Percentiles rank a stretch among this genome's conserved stretches.
phyloP scores from a whole-genome alignment of 2,797 vertebrate genomes.

The Agapornis canus region DNA sequence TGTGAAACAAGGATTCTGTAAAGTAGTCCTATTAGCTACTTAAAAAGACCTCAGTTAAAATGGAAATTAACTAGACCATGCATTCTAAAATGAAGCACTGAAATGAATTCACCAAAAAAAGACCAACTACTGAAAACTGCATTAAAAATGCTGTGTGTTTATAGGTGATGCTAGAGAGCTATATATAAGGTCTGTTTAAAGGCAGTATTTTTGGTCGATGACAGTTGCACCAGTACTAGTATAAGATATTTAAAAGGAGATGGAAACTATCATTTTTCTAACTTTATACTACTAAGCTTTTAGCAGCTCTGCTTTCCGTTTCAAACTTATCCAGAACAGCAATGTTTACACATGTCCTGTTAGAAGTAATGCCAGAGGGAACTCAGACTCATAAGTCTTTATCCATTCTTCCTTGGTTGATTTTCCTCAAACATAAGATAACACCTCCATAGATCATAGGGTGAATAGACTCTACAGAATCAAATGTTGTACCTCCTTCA shows the following conservation, averaged over 20 bases:
- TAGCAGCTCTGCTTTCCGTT: conserved; percentile 13
- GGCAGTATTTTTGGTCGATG: not conserved
- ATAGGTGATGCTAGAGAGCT: not conserved
- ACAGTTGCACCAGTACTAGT: not conserved
- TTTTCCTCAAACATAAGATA: conserved; percentile 22
- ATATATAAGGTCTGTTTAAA: not conserved
- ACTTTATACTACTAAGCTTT: not conserved
- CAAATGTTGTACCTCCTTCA: conserved; percentile 22
- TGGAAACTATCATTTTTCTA: conserved; percentile 22
- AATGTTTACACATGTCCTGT: conserved; percentile 26
- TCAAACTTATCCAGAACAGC: conserved; percentile 42
- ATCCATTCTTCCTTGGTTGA: conserved; percentile 36
- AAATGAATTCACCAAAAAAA: not conserved
- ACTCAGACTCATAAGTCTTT: conserved; percentile 30
- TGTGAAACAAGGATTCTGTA: not conserved
- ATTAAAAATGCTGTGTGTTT: not conserved
- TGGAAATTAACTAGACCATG: conserved; percentile 13
- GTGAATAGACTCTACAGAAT: conserved; percentile 20
- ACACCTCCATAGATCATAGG: conserved; percentile 6
- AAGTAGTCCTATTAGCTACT: not conserved
- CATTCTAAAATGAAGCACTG: not conserved
- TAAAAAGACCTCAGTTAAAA: not conserved
- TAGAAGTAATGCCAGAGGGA: conserved; percentile 35
- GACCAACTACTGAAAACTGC: not conserved
- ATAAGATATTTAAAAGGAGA: not conserved